Percentiles rank a stretch among this genome's conserved stretches.
Conservation (phyloP, 1,140 invertebrate genomes). For the Calephelis nemesis region DNA sequence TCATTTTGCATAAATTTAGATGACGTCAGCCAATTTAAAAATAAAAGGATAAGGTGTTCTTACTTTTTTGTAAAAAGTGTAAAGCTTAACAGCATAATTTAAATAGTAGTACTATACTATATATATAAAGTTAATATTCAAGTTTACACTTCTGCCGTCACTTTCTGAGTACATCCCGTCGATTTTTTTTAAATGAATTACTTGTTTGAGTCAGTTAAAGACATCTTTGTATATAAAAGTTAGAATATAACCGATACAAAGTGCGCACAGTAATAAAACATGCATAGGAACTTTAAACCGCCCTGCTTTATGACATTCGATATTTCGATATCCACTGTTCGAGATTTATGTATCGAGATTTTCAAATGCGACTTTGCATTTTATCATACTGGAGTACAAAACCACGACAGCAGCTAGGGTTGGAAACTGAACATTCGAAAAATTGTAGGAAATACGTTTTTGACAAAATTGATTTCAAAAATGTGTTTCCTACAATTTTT, state of each 20-base stretch:
- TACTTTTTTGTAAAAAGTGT: no score
- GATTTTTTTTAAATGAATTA: no score
- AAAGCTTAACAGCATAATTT: no score
- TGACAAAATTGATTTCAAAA: no score
- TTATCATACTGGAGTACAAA: conserved; percentile 11
- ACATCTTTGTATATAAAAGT: conserved; percentile 2
- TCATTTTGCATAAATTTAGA: no score
- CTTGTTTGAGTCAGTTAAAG: neutral
- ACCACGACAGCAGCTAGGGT: neutral
- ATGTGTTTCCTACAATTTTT: no score
- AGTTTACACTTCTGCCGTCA: no score
- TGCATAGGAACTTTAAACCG: conserved; percentile 5
- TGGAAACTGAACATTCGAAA: neutral
- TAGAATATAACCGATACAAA: conserved; percentile 6
- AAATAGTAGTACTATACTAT: no score
- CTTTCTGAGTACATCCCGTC: no score
- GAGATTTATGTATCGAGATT: conserved; percentile 14
- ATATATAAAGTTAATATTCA: no score
- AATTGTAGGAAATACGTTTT: neutral
- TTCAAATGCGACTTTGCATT: conserved; percentile 15
- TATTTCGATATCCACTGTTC: conserved; percentile 12
- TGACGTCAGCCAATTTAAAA: no score
- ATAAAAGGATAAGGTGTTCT: no score
- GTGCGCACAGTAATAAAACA: neutral
- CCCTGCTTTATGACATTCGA: conserved; percentile 18